phyloP scores from a whole-genome alignment of 1,140 invertebrate species.

The Papilio polyxenes region DNA sequence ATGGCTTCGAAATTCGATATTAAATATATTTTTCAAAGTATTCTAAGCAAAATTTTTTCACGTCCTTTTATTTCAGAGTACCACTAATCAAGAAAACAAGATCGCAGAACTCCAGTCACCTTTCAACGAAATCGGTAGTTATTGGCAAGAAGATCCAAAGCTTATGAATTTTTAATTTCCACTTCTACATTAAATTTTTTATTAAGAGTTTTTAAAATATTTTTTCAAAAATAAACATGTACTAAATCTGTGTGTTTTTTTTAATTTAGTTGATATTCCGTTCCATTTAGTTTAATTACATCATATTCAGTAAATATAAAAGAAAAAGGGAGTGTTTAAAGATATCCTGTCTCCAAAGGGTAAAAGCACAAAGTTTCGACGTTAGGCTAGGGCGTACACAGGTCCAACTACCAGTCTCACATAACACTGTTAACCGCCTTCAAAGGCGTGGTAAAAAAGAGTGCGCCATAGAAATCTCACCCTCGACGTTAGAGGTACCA shows the following conservation, averaged over 20 bases:
- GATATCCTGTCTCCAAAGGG: too few relatives aligned
- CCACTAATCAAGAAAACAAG: constrained; percentile 43
- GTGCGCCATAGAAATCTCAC: too few relatives aligned
- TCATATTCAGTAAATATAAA: too few relatives aligned
- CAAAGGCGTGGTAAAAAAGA: too few relatives aligned
- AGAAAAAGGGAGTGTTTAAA: too few relatives aligned
- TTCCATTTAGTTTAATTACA: not conserved
- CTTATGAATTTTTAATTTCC: not conserved
- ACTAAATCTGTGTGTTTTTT: constrained; percentile 12
- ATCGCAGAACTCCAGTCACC: constrained; percentile 62
- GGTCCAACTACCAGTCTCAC: too few relatives aligned
- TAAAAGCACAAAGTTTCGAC: too few relatives aligned
- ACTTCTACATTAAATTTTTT: not conserved
- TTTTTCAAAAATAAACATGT: constrained; percentile 3
- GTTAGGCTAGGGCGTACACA: too few relatives aligned
- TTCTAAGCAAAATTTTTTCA: not conserved
- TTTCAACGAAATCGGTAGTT: constrained; percentile 57
- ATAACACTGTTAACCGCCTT: too few relatives aligned
- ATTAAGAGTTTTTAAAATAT: not conserved
- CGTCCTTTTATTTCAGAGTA: constrained; percentile 43
- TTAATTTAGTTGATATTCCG: not conserved
- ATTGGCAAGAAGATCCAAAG: constrained; percentile 52
- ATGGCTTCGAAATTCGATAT: too few relatives aligned
- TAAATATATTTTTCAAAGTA: too few relatives aligned
- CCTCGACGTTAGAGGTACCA: too few relatives aligned